Conservation (phyloP, 2,888 invertebrate genomes). For the Apamea monoglypha region DNA sequence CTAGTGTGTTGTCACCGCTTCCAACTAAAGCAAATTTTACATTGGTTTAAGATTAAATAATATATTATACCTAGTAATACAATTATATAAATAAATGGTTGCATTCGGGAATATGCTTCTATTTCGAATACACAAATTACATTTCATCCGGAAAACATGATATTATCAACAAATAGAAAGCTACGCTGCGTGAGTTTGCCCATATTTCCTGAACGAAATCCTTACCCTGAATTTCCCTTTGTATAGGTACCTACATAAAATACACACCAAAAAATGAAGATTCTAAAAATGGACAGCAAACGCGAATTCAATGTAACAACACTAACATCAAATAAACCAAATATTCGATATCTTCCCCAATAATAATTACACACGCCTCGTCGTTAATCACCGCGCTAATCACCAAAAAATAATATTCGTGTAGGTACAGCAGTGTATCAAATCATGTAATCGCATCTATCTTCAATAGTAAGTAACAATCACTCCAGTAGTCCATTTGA, state of each 20-base stretch:
- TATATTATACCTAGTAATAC: too few species aligned
- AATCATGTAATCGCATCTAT: constrained; percentile 71
- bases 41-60: neutral
- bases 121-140: neutral
- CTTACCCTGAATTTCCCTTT: neutral
- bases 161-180: neutral
- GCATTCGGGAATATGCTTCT: neutral
- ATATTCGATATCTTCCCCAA: constrained; percentile 24
- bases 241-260: neutral
- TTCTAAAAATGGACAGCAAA: neutral
- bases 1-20: neutral
- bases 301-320: neutral
- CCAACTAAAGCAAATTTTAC: constrained; percentile 11
- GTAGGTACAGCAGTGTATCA: constrained; percentile 63
- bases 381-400: constrained; percentile 34
- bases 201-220: neutral
- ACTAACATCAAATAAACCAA: constrained; percentile 19
- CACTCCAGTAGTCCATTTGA: constrained; percentile 79
- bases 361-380: constrained; percentile 34
- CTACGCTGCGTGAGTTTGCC: neutral
- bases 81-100: too few species aligned
- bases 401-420: constrained; percentile 52
- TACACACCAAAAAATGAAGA: neutral
- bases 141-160: neutral
- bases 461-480: constrained; percentile 76